Evolutionary conservation across 2,888 invertebrate genomes (phyloP), one percentile per base, ranked within the genome.

Genomic region (Pharmacophagus antenor): DNA sequence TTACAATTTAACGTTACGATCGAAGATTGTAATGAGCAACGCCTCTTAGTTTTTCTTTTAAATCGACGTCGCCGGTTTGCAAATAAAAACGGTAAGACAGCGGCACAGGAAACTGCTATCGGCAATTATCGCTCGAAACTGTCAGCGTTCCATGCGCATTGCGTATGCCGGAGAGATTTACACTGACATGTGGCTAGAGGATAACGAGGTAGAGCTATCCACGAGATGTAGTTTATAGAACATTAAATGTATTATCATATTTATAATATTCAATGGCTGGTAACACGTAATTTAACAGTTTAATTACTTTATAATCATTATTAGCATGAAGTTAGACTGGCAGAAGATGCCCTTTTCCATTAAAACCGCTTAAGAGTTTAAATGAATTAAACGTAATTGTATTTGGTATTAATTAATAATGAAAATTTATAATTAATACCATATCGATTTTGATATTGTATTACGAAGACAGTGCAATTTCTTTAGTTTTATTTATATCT

Each of bases 101-200:
- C 80, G 60, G 80, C 79, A 82, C 86, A 87, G 87, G 87, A 88
- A 88, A 87, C 85, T 76, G 80, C 84, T 76, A 79, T 78, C 76
- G 70, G 78, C 84, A 83, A 88, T 86, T 85, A 87, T 80, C 79
- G 75, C 65, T 67, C 66, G 64, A 63, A 73, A 72, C 73, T 75
- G 74, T 69, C 74, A 65, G 65, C 74, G 71, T 77, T 73, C 76
- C 75, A 68, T 71, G 70, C 63, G 62, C 62, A 46, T 77, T 76
- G 74, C 51, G 46, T 53, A 62, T 54, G 44, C 52, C 57, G 67
- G 67, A 67, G 69, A 79, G 77, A 81, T 79, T 78, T 79, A 80
- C 79, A 78, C 73, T 71, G 67, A 69, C 70, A 70, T 70, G 67
- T 66, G 67, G 54, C 56, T 67, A 64, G 63, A 69, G 62, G 66